phyloP scores from a whole-genome alignment of 1,140 invertebrate genomes.

The Procambarus clarkii region DNA sequence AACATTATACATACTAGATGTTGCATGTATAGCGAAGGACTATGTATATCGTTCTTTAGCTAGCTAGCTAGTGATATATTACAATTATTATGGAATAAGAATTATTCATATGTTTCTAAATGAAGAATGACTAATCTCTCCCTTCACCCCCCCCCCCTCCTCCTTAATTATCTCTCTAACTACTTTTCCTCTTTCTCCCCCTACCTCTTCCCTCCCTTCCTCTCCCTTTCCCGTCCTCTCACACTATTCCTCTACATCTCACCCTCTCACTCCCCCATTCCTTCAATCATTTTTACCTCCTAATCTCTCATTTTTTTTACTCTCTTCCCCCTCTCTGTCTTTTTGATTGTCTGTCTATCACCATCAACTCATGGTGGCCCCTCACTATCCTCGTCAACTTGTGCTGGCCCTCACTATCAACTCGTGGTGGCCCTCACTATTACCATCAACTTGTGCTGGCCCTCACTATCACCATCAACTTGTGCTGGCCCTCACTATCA shows the following conservation, averaged over 20 bases:
- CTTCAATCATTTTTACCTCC: background rate
- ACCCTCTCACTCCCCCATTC: too few species aligned
- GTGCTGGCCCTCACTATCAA: background rate
- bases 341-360: background rate
- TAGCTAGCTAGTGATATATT: too few species aligned
- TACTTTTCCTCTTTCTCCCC: constrained; percentile 1
- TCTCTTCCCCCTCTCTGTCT: too few species aligned
- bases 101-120: too few species aligned
- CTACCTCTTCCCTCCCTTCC: background rate
- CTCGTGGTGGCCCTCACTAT: background rate
- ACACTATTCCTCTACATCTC: too few species aligned
- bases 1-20: too few species aligned
- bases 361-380: background rate
- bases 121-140: too few species aligned
- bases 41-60: too few species aligned
- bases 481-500: background rate
- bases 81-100: too few species aligned
- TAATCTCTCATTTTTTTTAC: background rate
- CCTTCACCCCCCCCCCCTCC: too few species aligned
- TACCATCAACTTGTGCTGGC: background rate
- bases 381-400: background rate
- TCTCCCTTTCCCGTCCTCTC: too few species aligned
- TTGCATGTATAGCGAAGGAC: too few species aligned
- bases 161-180: background rate
- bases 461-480: background rate